Evolutionary conservation across 2,797 vertebrate genomes (phyloP).

Genomic region (Myotis vivesi): DNA sequence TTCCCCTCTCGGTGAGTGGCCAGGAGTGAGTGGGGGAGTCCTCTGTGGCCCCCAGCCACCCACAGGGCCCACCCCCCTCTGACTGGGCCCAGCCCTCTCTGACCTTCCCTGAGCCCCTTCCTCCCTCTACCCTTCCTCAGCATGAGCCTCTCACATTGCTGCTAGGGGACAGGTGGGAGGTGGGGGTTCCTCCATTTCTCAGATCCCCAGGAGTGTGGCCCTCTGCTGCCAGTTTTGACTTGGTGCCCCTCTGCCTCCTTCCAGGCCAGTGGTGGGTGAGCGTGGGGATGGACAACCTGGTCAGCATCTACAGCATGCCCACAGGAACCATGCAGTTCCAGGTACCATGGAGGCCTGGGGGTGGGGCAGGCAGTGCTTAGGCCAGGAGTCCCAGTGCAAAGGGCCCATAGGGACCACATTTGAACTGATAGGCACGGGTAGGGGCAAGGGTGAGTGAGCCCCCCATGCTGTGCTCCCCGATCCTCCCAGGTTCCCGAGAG

Average conservation of each 20-base stretch:
- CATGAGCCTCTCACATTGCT: not conserved
- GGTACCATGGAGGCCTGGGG: conserved; percentile 73
- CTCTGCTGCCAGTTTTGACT: not conserved
- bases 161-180: not conserved
- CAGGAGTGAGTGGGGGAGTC: rapidly evolving
- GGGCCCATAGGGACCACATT: not conserved
- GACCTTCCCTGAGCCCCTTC: not conserved
- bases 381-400: not conserved
- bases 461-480: not conserved
- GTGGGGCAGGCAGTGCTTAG: rapidly evolving
- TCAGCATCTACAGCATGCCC: conserved; percentile 87
- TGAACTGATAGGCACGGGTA: not conserved
- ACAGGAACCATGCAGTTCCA: conserved; percentile 86
- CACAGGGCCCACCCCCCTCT: rapidly evolving
- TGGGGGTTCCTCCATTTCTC: not conserved
- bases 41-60: not conserved
- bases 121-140: not conserved
- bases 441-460: not conserved
- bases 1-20: conserved; percentile 86
- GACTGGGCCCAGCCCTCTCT: not conserved
- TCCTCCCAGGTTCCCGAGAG: conserved; percentile 88
- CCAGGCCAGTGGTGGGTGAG: conserved; percentile 91
- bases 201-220: not conserved
- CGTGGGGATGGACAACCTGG: conserved; percentile 87
- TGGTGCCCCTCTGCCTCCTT: not conserved